A percentile compares a stretch with the other conserved stretches of the same genome.
phyloP scores from a whole-genome alignment of 2,888 invertebrate species.

The Troides oblongomaculatus region DNA sequence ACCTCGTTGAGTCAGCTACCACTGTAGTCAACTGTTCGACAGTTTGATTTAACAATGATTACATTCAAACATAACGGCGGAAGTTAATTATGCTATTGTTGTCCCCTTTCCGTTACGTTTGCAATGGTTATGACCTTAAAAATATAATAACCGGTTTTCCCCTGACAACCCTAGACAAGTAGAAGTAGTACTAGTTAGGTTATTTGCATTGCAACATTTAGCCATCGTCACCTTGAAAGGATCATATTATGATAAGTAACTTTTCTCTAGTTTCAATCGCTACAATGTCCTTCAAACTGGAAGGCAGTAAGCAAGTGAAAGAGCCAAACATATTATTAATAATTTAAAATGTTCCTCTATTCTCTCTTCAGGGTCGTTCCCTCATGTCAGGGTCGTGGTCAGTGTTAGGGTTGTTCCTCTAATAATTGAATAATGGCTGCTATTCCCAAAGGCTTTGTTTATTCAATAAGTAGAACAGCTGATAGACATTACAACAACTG shows the following conservation, averaged over 20 bases:
- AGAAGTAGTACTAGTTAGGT: background rate
- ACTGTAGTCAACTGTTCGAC: background rate
- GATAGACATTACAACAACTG: no score
- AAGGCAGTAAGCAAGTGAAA: no score
- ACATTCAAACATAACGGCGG: constrained; percentile 16
- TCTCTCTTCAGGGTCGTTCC: no score
- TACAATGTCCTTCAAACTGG: background rate
- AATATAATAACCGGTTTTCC: background rate
- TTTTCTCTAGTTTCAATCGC: no score
- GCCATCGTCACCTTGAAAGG: background rate
- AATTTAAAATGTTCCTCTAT: no score
- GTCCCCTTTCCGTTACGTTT: constrained; percentile 7
- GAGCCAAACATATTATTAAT: no score
- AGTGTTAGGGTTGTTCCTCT: no score
- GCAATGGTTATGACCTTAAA: constrained; percentile 8
- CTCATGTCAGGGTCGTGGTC: no score
- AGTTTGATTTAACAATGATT: constrained; percentile 3
- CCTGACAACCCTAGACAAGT: background rate
- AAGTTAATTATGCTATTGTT: constrained; percentile 15
- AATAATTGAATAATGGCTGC: no score
- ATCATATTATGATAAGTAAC: no score
- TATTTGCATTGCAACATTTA: background rate
- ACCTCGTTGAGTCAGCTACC: background rate
- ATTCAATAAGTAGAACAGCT: no score
- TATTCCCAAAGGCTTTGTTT: no score